Base-by-base conservation (phyloP, 1,140 invertebrate species). In the Drosophila neocordata region DNA sequence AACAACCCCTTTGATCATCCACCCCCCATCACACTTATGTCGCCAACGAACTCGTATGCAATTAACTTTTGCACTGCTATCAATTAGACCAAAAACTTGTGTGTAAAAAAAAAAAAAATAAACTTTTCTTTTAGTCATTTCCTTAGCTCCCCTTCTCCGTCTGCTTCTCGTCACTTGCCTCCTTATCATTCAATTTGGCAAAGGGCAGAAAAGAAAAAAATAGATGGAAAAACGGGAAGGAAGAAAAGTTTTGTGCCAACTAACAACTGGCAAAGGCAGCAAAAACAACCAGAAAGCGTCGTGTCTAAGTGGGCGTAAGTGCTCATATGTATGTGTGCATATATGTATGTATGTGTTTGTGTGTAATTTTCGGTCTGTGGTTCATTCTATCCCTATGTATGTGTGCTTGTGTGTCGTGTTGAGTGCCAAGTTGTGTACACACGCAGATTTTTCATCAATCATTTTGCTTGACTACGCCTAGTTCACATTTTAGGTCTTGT, bases 31-130 rank as follows among this genome's bases (percentile, higher is more conserved):
- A 11, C 58, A 11, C 58, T 24, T 24, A 24, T 24, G 2, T 9
- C 13, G 22, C 35, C 38, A 37, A 2, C 59, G 27, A 44, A n/a
- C 27, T 35, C 31, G 53, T 53, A 65, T 79, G 82, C 83, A 87
- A 88, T 87, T 87, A 87, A 82, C 82, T 82, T 88, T 82, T 87
- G 83, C 83, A 73, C 75, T 79, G 60, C 75, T 69, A 87, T 87
- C 82, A 87, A 87, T 87, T 78, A 87, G 82, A 71, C 41, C 15
- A 37, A 63, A 63, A 58, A 38, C 58, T 56, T 34, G 58, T 77
- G 74, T 78, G 62, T 27, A 15, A 48, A 44, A 48, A 44, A 18
- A 18, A 9, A 58, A 72, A 82, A 73, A 20, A 37, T 57, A 65
- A 85, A 87, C 59, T 82, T 87, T 88, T 76, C 35, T 72, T 65